Percentiles rank a stretch among this genome's conserved stretches.
Conservation (phyloP, 2,888 invertebrate species). For the Acleris laterana region DNA sequence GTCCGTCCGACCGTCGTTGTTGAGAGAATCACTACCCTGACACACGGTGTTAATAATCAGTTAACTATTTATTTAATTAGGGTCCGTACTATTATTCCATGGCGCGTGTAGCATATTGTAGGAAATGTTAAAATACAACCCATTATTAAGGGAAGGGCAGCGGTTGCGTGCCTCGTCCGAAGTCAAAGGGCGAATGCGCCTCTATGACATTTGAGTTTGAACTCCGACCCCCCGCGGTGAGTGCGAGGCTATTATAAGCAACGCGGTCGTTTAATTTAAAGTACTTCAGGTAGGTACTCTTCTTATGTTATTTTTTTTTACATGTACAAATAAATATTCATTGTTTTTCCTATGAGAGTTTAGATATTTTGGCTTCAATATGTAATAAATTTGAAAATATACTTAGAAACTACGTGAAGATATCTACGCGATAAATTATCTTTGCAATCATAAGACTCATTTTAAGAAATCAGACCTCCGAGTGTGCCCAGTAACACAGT, state of each 20-base stretch:
- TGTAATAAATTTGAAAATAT: too few relatives aligned
- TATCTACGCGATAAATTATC: too few relatives aligned
- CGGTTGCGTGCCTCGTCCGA: slow-evolving; percentile 5
- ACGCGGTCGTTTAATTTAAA: background rate
- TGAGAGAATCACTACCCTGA: too few relatives aligned
- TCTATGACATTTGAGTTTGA: slow-evolving; percentile 16
- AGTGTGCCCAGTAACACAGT: too few relatives aligned
- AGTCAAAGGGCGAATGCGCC: slow-evolving; percentile 21
- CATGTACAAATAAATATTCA: too few relatives aligned
- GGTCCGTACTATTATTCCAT: background rate
- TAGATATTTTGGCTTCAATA: too few relatives aligned
- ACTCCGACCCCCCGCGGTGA: slow-evolving; percentile 14
- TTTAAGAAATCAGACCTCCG: too few relatives aligned
- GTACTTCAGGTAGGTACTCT: background rate
- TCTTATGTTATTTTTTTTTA: too few relatives aligned
- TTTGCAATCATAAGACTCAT: too few relatives aligned
- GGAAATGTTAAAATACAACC: slow-evolving; percentile 10
- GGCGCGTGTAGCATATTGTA: slow-evolving; percentile 13
- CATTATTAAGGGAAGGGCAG: slow-evolving; percentile 13
- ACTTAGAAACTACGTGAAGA: too few relatives aligned
- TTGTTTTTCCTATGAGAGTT: too few relatives aligned
- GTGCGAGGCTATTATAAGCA: slow-evolving; percentile 6
- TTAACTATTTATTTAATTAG: slow-evolving; percentile 3
- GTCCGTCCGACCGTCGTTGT: too few relatives aligned
- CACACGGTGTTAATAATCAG: background rate